Conservation (phyloP, 2,113 vertebrate genomes). For the Leuciscus idus region DNA sequence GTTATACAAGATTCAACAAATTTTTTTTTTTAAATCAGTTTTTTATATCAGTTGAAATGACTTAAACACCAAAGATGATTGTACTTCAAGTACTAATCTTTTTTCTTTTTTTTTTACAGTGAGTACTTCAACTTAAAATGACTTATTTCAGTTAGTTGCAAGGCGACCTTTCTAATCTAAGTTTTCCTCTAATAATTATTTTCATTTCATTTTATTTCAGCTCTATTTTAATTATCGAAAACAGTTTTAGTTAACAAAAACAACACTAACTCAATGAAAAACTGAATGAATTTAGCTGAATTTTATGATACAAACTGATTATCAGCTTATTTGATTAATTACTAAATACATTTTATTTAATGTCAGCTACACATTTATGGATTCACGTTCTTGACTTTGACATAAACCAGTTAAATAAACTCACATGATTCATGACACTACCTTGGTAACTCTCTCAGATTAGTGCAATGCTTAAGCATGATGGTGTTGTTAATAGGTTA, state of each 20-base stretch:
- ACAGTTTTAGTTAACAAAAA: neutral
- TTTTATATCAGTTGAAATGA: too few species aligned
- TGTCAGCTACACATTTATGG: neutral
- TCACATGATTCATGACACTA: neutral
- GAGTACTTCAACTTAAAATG: neutral
- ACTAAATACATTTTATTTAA: neutral
- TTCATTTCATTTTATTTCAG: neutral
- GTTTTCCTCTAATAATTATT: neutral
- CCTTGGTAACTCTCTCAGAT: neutral
- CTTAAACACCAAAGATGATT: too few species aligned
- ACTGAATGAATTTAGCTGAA: too few species aligned
- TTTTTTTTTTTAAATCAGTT: too few species aligned
- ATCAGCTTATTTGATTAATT: neutral
- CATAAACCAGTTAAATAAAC: neutral
- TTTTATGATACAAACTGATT: neutral
- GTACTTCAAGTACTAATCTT: too few species aligned
- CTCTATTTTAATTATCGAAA: neutral
- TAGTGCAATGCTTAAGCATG: neutral
- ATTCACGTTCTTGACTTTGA: neutral
- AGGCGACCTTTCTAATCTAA: too few species aligned
- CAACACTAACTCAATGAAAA: neutral
- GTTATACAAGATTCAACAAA: too few species aligned
- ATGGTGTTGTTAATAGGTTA: slow-evolving; percentile 3
- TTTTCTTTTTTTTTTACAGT: too few species aligned
- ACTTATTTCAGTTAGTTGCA: neutral